Percentiles rank a stretch among this genome's conserved stretches.
phyloP scores from a whole-genome alignment of 2,113 vertebrate species.

The Nibea albiflora region DNA sequence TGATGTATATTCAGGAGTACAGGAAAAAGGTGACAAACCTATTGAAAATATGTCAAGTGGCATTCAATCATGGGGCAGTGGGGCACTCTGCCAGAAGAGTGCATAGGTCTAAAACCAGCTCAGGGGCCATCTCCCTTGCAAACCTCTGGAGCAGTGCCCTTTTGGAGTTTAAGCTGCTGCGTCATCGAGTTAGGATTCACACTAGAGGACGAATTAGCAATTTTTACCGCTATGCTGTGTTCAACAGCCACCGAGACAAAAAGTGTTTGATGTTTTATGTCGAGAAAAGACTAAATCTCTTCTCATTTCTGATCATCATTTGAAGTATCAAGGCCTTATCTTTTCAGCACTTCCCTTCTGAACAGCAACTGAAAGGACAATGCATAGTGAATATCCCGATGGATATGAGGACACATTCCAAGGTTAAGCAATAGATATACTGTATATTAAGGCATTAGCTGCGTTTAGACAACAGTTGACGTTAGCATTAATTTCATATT shows the following conservation, averaged over 20 bases:
- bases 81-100: conserved; percentile 66
- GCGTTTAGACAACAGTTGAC: no score
- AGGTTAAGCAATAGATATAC: not conserved
- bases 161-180: conserved; percentile 69
- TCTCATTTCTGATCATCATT: not conserved
- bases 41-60: conserved; percentile 82
- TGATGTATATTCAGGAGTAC: conserved; percentile 81
- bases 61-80: conserved; percentile 74
- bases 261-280: not conserved
- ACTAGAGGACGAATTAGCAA: conserved; percentile 41
- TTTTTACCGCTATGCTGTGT: conserved; percentile 2
- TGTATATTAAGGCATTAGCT: no score
- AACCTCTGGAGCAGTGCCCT: conserved; percentile 67
- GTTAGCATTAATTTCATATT: no score
- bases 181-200: conserved; percentile 64
- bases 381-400: no score
- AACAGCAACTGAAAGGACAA: no score
- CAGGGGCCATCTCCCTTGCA: conserved; percentile 53
- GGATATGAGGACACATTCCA: not conserved
- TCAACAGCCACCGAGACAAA: conserved; percentile 1
- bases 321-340: not conserved
- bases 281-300: not conserved
- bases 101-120: conserved; percentile 60
- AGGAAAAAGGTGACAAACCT: conserved; percentile 82
- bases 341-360: no score